Evolutionary conservation across 92 coral and sea anemone species (phyloP).

Genomic region (Anthopleura xanthogrammica): DNA sequence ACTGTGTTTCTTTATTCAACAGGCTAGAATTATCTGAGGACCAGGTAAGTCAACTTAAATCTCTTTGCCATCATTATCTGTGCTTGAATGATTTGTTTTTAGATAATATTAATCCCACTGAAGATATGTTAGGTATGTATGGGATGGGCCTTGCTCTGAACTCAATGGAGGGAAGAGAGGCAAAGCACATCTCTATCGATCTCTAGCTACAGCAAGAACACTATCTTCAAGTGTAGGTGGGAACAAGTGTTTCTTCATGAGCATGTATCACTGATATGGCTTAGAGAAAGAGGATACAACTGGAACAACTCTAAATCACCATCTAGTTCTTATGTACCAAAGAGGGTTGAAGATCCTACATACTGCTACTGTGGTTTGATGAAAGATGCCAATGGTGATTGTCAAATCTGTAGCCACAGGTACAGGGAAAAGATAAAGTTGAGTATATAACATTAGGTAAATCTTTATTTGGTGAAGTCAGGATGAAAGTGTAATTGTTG

Average conservation of each 20-base stretch:
- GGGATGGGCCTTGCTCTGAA: slow-evolving; percentile 28
- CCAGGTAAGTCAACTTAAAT: too few species aligned
- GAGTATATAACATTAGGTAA: slow-evolving; percentile 33
- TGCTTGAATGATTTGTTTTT: not conserved
- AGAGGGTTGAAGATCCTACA: slow-evolving; percentile 9
- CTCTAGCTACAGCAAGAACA: slow-evolving; percentile 49
- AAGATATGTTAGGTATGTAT: slow-evolving; percentile 23
- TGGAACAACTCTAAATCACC: slow-evolving; percentile 3
- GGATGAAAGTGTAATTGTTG: not conserved
- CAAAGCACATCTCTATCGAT: slow-evolving; percentile 39
- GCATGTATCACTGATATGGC: slow-evolving; percentile 48
- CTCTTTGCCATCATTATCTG: slow-evolving; percentile 3
- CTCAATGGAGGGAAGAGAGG: slow-evolving; percentile 60
- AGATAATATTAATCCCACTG: slow-evolving; percentile 2
- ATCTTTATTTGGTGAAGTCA: slow-evolving; percentile 12
- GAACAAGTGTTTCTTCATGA: slow-evolving; percentile 47
- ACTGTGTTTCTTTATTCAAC: too few species aligned
- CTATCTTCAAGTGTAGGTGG: slow-evolving; percentile 40
- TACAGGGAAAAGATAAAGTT: slow-evolving; percentile 22
- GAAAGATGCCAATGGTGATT: slow-evolving; percentile 26
- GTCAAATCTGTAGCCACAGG: slow-evolving; percentile 34
- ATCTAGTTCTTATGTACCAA: slow-evolving; percentile 26
- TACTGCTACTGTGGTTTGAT: slow-evolving; percentile 45
- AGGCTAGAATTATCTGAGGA: too few species aligned
- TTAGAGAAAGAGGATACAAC: slow-evolving; percentile 41